These are phyloP conservation scores for Muscicapa striata DNA, from an alignment of 2,797 vertebrate genomes.

Conservation along the genomic window DNA sequence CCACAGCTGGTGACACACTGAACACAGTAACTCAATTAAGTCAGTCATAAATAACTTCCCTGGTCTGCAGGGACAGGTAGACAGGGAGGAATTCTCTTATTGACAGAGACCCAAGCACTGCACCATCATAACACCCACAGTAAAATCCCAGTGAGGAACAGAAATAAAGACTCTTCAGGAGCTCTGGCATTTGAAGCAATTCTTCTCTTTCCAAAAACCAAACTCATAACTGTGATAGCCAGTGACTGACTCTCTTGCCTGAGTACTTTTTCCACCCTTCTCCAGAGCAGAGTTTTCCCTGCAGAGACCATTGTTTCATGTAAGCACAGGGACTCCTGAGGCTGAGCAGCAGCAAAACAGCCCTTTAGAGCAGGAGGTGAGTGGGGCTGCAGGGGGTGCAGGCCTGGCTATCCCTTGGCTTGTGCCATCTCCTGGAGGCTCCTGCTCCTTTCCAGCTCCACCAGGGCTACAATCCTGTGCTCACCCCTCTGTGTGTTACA, in stretches of 20 bases:
- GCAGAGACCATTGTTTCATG: neutral
- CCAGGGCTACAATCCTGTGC: neutral
- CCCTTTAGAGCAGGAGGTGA: neutral
- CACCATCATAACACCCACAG: neutral
- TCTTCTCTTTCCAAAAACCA: neutral
- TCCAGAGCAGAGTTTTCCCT: neutral
- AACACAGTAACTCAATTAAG: neutral
- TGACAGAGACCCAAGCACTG: neutral
- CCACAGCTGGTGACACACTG: neutral
- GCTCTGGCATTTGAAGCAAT: neutral
- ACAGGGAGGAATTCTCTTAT: neutral
- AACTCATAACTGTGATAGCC: neutral
- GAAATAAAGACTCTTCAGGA: neutral
- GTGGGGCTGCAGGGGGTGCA: neutral
- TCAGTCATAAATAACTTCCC: neutral
- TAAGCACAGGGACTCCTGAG: neutral
- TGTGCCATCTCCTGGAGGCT: neutral
- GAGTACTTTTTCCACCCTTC: neutral
- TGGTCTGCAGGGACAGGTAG: neutral
- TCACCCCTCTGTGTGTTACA: neutral
- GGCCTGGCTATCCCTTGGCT: neutral
- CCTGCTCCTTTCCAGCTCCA: neutral
- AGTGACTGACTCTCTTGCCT: rapidly evolving
- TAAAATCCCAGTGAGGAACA: neutral
- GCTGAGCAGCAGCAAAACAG: conserved; percentile 7